phyloP scores from a whole-genome alignment of 2,797 vertebrate species.

The Phoebastria nigripes region DNA sequence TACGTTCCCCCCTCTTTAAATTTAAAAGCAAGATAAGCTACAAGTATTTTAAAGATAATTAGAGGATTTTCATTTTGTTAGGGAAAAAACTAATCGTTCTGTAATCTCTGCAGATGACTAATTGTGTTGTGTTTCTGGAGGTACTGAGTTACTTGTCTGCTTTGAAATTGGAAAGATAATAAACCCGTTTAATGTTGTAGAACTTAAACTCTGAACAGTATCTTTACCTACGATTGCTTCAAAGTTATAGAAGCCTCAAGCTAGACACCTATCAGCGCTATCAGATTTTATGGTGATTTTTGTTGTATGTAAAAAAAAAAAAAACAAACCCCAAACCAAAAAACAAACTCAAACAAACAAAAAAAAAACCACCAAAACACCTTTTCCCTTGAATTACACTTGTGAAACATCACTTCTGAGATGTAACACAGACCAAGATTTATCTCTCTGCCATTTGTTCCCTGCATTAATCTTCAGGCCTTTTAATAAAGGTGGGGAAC shows the following conservation, averaged over 20 bases:
- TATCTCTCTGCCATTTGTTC: background rate
- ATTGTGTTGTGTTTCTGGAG: conserved; percentile 18
- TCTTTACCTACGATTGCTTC: background rate
- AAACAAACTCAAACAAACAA: background rate
- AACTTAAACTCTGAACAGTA: background rate
- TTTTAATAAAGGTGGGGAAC: conserved; percentile 38
- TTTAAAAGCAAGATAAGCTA: conserved; percentile 23
- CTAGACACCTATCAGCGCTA: background rate
- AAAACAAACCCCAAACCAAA: too few species aligned
- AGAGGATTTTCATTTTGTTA: background rate
- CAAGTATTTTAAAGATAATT: conserved; percentile 47
- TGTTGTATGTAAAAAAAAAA: background rate
- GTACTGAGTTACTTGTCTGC: background rate
- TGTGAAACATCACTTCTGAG: background rate
- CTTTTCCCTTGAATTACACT: background rate
- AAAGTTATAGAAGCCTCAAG: background rate
- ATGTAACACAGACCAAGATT: background rate
- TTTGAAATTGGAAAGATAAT: conserved; percentile 31
- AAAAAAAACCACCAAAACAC: background rate
- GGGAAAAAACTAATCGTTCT: background rate
- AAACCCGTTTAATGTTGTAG: conserved; percentile 4
- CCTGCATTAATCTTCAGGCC: conserved; percentile 15
- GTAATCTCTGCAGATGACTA: background rate
- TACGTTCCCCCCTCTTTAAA: background rate
- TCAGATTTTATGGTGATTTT: background rate